A percentile compares a stretch with the other conserved stretches of the same genome.
These are phyloP conservation scores for Leptodactylus fuscus DNA, from an alignment of 2,113 vertebrate species.

Conservation along the genomic window DNA sequence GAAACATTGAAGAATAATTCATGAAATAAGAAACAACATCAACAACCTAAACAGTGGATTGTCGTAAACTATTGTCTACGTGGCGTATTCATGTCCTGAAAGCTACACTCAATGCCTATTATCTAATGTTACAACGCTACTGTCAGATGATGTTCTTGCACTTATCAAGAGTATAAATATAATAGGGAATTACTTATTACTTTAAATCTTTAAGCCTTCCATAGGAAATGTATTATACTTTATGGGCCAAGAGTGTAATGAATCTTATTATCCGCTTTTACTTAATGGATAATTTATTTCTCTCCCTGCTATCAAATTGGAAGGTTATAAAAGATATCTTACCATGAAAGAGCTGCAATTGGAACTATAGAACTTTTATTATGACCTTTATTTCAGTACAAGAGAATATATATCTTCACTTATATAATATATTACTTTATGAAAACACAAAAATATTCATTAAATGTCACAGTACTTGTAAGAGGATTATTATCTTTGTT, in stretches of 20 bases:
- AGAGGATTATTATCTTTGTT: neutral
- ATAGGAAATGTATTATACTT: conserved; percentile 28
- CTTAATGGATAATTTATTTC: conserved; percentile 48
- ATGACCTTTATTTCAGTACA: conserved; percentile 4
- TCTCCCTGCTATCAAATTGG: conserved; percentile 12
- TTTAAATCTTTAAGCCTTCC: conserved; percentile 21
- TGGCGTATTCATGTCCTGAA: neutral
- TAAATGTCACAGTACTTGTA: neutral
- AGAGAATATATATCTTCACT: neutral
- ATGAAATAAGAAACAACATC: neutral
- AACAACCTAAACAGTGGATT: neutral
- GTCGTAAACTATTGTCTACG: neutral
- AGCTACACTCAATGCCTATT: neutral
- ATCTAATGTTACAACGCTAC: neutral
- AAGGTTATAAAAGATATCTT: conserved; percentile 22
- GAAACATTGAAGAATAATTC: neutral
- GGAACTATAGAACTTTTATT: neutral
- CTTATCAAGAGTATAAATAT: neutral
- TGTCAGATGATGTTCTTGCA: neutral
- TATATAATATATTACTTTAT: neutral
- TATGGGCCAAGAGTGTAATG: conserved; percentile 40
- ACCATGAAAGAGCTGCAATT: neutral
- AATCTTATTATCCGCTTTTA: conserved; percentile 21
- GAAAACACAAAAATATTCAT: neutral
- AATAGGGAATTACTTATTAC: conserved; percentile 14